Evolutionary conservation across 2,888 invertebrate genomes (phyloP).

Genomic region (Cactoblastis cactorum): DNA sequence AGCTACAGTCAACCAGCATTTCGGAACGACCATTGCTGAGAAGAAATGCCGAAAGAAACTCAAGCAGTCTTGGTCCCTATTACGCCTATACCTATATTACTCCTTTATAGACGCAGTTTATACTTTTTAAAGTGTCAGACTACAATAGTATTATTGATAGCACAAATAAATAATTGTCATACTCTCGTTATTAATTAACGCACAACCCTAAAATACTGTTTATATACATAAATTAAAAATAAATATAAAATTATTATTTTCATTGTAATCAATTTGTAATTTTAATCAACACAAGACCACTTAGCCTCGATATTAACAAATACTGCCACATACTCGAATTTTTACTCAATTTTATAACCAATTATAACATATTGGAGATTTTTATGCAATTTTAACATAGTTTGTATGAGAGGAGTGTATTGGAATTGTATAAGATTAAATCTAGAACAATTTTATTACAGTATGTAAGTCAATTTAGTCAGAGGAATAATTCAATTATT

Average conservation of each 20-base stretch:
- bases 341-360: constrained; percentile 47
- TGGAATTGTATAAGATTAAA: constrained; percentile 36
- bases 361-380: constrained; percentile 34
- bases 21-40: no score
- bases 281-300: constrained; percentile 33
- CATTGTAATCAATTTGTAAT: neutral
- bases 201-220: constrained; percentile 9
- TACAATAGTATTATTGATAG: neutral
- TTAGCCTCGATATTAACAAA: constrained; percentile 38
- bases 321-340: constrained; percentile 71
- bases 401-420: constrained; percentile 36
- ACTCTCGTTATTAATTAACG: neutral
- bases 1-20: no score
- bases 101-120: no score
- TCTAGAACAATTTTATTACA: constrained; percentile 18
- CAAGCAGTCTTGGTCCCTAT: no score
- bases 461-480: constrained; percentile 5
- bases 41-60: no score
- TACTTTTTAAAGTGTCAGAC: neutral
- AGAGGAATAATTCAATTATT: constrained; percentile 7
- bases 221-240: neutral
- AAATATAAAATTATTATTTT: constrained; percentile 1
- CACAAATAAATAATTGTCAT: constrained; percentile 4
- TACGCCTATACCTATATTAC: no score
- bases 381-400: constrained; percentile 31